Percentiles rank a stretch among this genome's conserved stretches.
phyloP scores from a whole-genome alignment of 2,797 vertebrate genomes.

The Diglossa cyanea region DNA sequence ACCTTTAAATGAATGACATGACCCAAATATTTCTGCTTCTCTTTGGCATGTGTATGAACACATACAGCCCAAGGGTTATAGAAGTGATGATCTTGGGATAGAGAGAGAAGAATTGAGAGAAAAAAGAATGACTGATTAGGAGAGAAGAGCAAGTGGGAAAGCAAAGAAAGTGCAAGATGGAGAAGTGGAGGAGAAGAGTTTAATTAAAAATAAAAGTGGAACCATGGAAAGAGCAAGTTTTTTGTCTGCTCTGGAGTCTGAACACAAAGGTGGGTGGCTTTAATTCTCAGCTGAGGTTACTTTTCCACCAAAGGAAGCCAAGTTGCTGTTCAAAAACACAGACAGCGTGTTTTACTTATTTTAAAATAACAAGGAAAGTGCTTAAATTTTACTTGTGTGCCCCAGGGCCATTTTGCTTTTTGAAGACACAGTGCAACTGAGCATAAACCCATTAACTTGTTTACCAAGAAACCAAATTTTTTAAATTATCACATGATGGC shows the following conservation, averaged over 20 bases:
- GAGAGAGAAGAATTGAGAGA: not conserved
- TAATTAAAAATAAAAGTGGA: not conserved
- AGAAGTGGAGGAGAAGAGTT: not conserved
- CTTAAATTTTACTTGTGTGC: slow-evolving; percentile 6
- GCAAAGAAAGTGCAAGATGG: not conserved
- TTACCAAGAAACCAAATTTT: slow-evolving; percentile 25
- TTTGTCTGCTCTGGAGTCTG: not conserved
- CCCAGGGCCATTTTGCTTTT: slow-evolving; percentile 31
- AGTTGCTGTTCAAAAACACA: slow-evolving; percentile 18
- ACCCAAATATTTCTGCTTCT: not conserved
- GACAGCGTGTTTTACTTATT: not conserved
- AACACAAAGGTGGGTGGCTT: slow-evolving; percentile 22
- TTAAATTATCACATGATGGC: not conserved
- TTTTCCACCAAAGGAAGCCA: not conserved
- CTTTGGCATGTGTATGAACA: not conserved
- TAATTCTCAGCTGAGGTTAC: slow-evolving; percentile 18
- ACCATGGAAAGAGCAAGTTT: not conserved
- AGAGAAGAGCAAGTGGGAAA: not conserved
- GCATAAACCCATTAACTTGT: slow-evolving; percentile 29
- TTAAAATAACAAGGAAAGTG: slow-evolving; percentile 11
- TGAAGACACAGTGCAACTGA: not conserved
- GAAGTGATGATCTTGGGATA: not conserved
- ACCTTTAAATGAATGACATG: not conserved
- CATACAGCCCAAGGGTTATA: not conserved
- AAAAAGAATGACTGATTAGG: not conserved